Base-by-base conservation (phyloP, 2,113 vertebrate genomes). In the Sclerurus mexicanus region DNA sequence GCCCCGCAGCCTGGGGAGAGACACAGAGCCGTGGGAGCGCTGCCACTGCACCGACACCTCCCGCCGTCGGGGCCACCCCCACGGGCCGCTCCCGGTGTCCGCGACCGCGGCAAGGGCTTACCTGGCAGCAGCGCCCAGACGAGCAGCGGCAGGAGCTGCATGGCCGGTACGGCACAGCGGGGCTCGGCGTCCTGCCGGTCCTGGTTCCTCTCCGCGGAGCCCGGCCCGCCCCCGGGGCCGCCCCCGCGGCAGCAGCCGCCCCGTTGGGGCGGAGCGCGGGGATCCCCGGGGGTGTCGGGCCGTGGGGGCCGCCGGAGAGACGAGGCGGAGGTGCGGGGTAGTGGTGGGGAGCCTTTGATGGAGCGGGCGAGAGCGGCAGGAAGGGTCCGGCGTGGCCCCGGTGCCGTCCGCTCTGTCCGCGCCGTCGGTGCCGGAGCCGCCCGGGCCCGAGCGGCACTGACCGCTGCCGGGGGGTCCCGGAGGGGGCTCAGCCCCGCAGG, bases 261-360 rank as follows among this genome's bases (percentile, higher is more conserved):
- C 30, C 28, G 2, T 11, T 4, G 17, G 21, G 72, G 67, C 2
- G 88, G 88, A 37, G 55, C 7, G 2, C 33, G 7, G 22, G 28
- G 12, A 50, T 3, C 14, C 13, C 16, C 21, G 30, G 25, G 0
- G 4, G 27, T 30, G 21, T 22, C 2, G 3, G 25, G 7, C 5
- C 0, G 1, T 0, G 17, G 24, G 7, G 12, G 3, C 16, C 5
- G 17, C 6, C 12, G 16, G 5, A 22, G 3, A 27, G 35, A 31
- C 4, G 31, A 16, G 22, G 1, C 4, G 2, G 39, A 35, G 24
- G 3, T 5, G 1, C 6, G 15, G 30, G 7, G 23, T 5, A 12
- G 10, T 2, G 37, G 6, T 4, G 31, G 33, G 33, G 24, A n/a
- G n/a, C 2, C 7, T 64, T 80, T 52, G 18, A 10, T 37, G 81